Base-by-base conservation (phyloP, 2,888 invertebrate genomes). In the Brachyptera putata region DNA sequence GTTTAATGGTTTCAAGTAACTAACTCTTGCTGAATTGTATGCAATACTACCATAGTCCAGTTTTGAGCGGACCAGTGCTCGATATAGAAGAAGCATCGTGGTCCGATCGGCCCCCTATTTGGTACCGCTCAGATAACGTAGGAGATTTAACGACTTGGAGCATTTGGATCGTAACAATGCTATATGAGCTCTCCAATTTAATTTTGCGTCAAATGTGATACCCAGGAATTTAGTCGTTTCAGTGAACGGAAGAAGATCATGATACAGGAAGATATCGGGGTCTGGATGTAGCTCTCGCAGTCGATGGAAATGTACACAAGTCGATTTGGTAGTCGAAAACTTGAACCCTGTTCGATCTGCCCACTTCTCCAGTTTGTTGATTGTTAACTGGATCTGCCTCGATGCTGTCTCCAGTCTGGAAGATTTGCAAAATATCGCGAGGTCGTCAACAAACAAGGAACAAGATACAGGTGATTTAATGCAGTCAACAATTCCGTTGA, bases 371-470 rank as follows among this genome's bases (percentile, higher is more conserved):
- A 57, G 37, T 21, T 57, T 39, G 14, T 46, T 24, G 13, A 3
- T 16, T n/a, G n/a, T n/a, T n/a, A n/a, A n/a, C n/a, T n/a, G n/a
- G n/a, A n/a, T n/a, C n/a, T n/a, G n/a, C n/a, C 21, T 21, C 21
- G 25, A 3, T n/a, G 26, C 46, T 11, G 21, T 24, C 11, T 11
- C 21, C n/a, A 39, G 13, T 24, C 30, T 46, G n/a, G 57, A 16
- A 11, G 26, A 43, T 16, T 41, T 18, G 43, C 21, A 36, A 11
- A 37, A 56, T 48, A 56, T 56, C 9, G 57, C 43, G 7, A 57
- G 26, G 14, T 57, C 57, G 18, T 46, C 57, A 1, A 57, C 57
- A 49, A 25, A 48, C 11, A 57, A 22, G n/a, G 57, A 57, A 26
- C 18, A 30, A 37, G 24, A 24, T 1, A 56, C n/a, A 16, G 43